Percentiles rank a stretch among this genome's conserved stretches.
Conservation (phyloP, 2,888 invertebrate species). For the Ophioninae sp. region DNA sequence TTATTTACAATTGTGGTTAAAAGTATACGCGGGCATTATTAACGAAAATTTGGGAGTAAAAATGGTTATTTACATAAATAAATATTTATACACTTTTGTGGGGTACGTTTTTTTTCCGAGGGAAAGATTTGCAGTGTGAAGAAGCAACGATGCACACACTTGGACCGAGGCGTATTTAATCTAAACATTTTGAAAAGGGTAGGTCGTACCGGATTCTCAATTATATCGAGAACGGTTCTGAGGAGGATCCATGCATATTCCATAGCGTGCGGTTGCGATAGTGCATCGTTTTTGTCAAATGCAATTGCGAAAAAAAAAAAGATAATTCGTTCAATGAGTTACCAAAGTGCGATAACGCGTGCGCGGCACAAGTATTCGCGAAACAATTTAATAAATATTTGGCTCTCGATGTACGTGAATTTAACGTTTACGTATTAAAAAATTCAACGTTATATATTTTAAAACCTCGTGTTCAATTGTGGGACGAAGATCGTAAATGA, state of each 20-base stretch:
- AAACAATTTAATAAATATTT: constrained; percentile 57
- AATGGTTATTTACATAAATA: constrained; percentile 55
- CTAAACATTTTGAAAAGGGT: constrained; percentile 9
- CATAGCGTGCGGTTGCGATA: neutral
- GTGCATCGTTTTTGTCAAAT: constrained; percentile 55
- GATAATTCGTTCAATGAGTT: constrained; percentile 35
- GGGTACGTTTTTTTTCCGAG: neutral
- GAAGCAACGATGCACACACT: constrained; percentile 49
- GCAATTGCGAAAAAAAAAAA: constrained; percentile 25
- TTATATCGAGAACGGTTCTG: constrained; percentile 9
- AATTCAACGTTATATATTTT: constrained; percentile 56
- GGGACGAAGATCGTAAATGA: constrained; percentile 43
- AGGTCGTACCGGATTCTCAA: neutral
- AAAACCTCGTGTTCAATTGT: constrained; percentile 28
- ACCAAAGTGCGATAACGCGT: constrained; percentile 33
- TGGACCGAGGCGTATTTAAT: neutral
- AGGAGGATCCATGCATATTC: neutral
- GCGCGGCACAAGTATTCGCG: constrained; percentile 14
- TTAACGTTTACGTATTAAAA: constrained; percentile 44
- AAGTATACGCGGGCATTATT: constrained; percentile 25
- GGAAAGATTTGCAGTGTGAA: constrained; percentile 3
- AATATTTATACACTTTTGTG: constrained; percentile 14
- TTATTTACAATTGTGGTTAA: constrained; percentile 54
- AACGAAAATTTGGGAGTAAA: constrained; percentile 48
- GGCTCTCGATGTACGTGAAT: constrained; percentile 39